phyloP scores from a whole-genome alignment of 2,888 invertebrate species.

The Melanchra persicariae region DNA sequence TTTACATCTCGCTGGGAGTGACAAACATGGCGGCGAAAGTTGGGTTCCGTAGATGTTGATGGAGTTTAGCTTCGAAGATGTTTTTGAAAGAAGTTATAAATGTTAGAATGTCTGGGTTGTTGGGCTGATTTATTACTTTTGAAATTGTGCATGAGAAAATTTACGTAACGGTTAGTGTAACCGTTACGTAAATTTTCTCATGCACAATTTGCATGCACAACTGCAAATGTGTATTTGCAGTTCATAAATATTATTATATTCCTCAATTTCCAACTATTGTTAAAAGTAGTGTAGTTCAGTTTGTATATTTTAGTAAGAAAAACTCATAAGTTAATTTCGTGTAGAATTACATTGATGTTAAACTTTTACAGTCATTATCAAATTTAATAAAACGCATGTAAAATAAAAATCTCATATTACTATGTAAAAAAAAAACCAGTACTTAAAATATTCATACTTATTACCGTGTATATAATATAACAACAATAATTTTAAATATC shows the following conservation, averaged over 20 bases:
- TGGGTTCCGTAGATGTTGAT: constrained; percentile 16
- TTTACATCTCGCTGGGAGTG: constrained; percentile 74
- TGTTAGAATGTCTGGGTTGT: background rate
- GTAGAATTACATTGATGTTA: background rate
- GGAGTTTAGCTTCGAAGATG: constrained; percentile 17
- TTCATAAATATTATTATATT: no score
- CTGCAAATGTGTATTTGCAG: no score
- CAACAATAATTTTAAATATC: background rate
- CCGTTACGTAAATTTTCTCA: no score
- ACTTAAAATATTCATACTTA: no score
- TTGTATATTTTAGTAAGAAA: no score
- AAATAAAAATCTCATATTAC: background rate
- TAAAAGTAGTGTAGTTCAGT: no score
- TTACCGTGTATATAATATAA: background rate
- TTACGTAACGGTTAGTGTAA: background rate
- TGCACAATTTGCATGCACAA: no score
- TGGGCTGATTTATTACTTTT: background rate
- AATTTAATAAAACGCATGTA: background rate
- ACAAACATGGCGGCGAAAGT: constrained; percentile 44
- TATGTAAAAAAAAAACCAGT: background rate
- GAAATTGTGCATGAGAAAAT: background rate
- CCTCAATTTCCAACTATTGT: no score
- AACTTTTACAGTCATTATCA: background rate
- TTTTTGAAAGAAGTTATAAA: constrained; percentile 3
- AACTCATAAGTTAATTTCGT: no score